Conservation (phyloP, 2,113 vertebrate genomes). For the Trogon melanurus region DNA sequence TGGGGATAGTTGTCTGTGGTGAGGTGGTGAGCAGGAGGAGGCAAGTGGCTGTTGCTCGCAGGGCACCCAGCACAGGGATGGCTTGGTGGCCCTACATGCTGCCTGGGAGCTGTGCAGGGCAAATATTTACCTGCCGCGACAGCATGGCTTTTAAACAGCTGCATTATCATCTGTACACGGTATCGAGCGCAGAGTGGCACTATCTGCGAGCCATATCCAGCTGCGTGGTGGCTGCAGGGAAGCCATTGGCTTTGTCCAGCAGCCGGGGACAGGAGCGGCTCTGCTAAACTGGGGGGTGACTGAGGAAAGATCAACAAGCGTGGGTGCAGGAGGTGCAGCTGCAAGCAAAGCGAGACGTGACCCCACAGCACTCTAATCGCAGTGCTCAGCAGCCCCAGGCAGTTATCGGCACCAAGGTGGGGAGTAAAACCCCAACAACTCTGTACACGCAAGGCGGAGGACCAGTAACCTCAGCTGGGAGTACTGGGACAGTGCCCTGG, state of each 20-base stretch:
- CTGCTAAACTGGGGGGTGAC: background rate
- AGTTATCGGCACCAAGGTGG: background rate
- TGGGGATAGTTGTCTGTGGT: background rate
- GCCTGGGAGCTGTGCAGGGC: background rate
- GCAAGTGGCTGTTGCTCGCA: accelerated
- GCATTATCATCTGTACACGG: background rate
- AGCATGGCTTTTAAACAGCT: background rate
- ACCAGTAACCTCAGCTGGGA: background rate
- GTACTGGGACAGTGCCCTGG: background rate
- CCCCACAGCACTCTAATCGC: background rate
- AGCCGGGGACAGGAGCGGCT: background rate
- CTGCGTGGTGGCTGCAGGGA: accelerated
- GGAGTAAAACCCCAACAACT: background rate
- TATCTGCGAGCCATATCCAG: background rate
- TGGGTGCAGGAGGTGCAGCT: background rate
- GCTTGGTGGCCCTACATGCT: background rate
- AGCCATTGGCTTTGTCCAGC: background rate
- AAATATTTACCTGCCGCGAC: background rate
- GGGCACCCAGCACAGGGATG: background rate
- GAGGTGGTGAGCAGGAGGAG: background rate
- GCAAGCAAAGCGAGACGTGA: accelerated
- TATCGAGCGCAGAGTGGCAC: background rate
- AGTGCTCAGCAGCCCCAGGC: no score
- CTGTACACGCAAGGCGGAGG: accelerated
- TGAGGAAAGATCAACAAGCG: background rate